A percentile compares a stretch with the other conserved stretches of the same genome.
phyloP scores from a whole-genome alignment of 2,888 invertebrate species.

The Apantesis nais region DNA sequence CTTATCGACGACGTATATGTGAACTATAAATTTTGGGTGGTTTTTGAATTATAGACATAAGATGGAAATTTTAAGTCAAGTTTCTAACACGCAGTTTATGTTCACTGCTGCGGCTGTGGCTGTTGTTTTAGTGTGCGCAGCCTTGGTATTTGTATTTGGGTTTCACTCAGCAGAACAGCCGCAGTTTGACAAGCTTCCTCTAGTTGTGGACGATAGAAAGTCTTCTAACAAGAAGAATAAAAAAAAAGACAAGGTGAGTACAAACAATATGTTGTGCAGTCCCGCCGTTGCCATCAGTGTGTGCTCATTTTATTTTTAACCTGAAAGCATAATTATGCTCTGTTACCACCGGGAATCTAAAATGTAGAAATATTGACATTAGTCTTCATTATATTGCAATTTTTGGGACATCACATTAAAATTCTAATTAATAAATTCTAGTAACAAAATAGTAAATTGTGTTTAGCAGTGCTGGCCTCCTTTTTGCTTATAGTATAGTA shows the following conservation, averaged over 20 bases:
- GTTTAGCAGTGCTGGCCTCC: not conserved
- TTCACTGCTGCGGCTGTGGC: slow-evolving; percentile 86
- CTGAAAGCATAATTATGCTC: slow-evolving; percentile 70
- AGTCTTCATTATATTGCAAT: slow-evolving; percentile 15
- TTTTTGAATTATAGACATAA: slow-evolving; percentile 64
- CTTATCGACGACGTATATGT: slow-evolving; percentile 80
- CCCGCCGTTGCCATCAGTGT: slow-evolving; percentile 61
- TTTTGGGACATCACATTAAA: slow-evolving; percentile 11
- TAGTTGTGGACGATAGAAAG: slow-evolving; percentile 88
- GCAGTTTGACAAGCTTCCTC: slow-evolving; percentile 90
- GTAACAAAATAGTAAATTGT: slow-evolving; percentile 11
- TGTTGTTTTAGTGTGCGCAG: slow-evolving; percentile 89
- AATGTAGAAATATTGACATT: slow-evolving; percentile 30
- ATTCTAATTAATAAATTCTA: slow-evolving; percentile 36
- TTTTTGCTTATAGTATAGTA: not conserved
- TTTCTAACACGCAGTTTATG: slow-evolving; percentile 84
- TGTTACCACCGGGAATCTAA: slow-evolving; percentile 56
- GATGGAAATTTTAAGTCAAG: slow-evolving; percentile 87
- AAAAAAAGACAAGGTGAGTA: slow-evolving; percentile 89
- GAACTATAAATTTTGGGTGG: slow-evolving; percentile 69
- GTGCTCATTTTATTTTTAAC: slow-evolving; percentile 84
- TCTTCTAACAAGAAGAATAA: slow-evolving; percentile 88
- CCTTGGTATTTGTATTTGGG: slow-evolving; percentile 91
- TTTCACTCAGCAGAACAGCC: slow-evolving; percentile 93
- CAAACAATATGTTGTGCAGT: slow-evolving; percentile 54